A percentile compares a stretch with the other conserved stretches of the same genome.
These are phyloP conservation scores for Scomber scombrus DNA, from an alignment of 2,113 vertebrate genomes.

Conservation along the genomic window DNA sequence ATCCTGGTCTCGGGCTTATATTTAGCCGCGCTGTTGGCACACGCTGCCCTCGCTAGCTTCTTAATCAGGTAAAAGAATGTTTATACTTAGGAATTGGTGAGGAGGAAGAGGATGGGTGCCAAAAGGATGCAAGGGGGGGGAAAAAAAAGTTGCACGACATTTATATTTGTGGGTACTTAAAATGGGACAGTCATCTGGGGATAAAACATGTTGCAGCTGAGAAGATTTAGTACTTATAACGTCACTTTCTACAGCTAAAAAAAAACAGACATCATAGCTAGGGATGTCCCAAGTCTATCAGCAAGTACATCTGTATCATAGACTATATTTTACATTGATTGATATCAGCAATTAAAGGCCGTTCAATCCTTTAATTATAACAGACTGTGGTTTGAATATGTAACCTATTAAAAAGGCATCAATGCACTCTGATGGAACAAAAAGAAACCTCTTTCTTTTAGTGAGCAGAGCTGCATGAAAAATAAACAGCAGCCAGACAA, in stretches of 20 bases:
- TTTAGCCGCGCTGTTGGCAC: slow-evolving; percentile 52
- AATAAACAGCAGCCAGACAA: neutral
- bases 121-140: slow-evolving; percentile 43
- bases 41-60: slow-evolving; percentile 14
- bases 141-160: slow-evolving; percentile 40
- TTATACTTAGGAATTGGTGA: slow-evolving; percentile 59
- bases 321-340: neutral
- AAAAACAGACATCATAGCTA: slow-evolving; percentile 1
- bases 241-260: slow-evolving; percentile 7
- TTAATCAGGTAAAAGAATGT: slow-evolving; percentile 66
- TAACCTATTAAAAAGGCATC: neutral
- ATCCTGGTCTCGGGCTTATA: slow-evolving; percentile 52
- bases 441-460: neutral
- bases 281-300: neutral
- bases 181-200: neutral
- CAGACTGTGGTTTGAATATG: neutral
- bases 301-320: neutral
- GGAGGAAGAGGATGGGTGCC: slow-evolving; percentile 19
- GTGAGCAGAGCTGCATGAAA: neutral
- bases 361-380: too few species aligned
- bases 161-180: slow-evolving; percentile 17
- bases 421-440: neutral
- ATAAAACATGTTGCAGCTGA: neutral
- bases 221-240: neutral
- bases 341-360: neutral